Evolutionary conservation across 2,888 invertebrate species (phyloP), one percentile per base, ranked within the genome.

Genomic region (Perizoma flavofasciatum): DNA sequence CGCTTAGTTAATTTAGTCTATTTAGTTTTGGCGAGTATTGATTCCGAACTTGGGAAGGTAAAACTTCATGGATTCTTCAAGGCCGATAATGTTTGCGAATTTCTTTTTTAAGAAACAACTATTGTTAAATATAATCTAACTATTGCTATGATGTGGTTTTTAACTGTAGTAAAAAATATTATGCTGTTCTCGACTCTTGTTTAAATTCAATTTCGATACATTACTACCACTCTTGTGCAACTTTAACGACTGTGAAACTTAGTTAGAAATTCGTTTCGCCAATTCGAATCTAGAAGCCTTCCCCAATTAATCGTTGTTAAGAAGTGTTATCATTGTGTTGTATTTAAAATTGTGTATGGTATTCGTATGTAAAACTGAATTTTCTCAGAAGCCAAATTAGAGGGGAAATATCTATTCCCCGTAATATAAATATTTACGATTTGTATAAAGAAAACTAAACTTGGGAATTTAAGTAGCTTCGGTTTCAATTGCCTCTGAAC

Each of bases 241-340:
- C 67, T 78, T 76, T 62, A 72, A 74, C 56, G 70, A 75, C 72
- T 73, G 67, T 71, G 71, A 79, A 74, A 75, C 72, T 70, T 67
- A 67, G 59, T 70, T 71, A 68, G 68, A 73, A 77, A 75, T 79
- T 73, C 67, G 77, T 75, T 72, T 72, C 66, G 65, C 63, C 65
- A 56, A 67, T 71, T 67, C 22, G 22, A 22, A 22, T 22, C 72
- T 68, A 75, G 76, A 72, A 70, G 65, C 67, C 64, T 68, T 74
- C 72, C 66, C 67, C 64, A 69, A 68, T 72, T 74, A 78, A 78
- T 77, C 70, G 74, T 22, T 22, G 22, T 22, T 22, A 3, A 22
- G 1, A 22, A 73, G 71, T 74, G 70, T 75, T 67, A 68, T 75
- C 73, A 69, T 73, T 71, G 71, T 61, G 70, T 74, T 70, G 58